Conservation (phyloP, 2,797 vertebrate species). For the Thalassophryne amazonica region DNA sequence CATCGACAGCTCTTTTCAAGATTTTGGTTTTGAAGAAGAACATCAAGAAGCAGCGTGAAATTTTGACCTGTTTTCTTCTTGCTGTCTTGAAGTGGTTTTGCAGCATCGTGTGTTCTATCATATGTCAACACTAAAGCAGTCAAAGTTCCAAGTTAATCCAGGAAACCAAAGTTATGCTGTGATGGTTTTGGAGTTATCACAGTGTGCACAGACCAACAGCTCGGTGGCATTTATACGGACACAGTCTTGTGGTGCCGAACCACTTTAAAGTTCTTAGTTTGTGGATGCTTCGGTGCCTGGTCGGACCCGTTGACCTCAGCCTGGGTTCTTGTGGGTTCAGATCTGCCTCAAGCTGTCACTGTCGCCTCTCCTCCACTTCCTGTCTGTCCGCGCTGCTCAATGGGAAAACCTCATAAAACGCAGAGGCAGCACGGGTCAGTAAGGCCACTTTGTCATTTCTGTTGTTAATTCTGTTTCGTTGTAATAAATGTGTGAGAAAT, state of each 20-base stretch:
- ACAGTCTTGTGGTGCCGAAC: neutral
- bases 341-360: slow-evolving; percentile 18
- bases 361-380: slow-evolving; percentile 11
- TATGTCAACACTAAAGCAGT: too few species aligned
- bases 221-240: neutral
- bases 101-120: too few species aligned
- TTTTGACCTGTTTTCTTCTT: too few species aligned
- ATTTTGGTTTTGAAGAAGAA: too few species aligned
- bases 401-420: slow-evolving; percentile 60
- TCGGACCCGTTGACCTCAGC: slow-evolving; percentile 1
- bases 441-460: slow-evolving; percentile 20
- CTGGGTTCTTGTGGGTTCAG: neutral
- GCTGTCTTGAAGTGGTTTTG: too few species aligned
- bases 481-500: slow-evolving; percentile 13
- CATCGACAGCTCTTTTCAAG: too few species aligned
- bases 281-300: neutral
- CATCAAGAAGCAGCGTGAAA: too few species aligned
- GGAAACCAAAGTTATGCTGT: too few species aligned
- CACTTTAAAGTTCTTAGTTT: neutral
- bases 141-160: too few species aligned
- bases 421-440: slow-evolving; percentile 1
- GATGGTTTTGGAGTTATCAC: too few species aligned
- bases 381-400: slow-evolving; percentile 9
- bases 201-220: neutral
- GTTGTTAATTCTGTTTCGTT: slow-evolving; percentile 22